A percentile compares a stretch with the other conserved stretches of the same genome.
Conservation (phyloP, 2,113 vertebrate genomes). For the Trematomus loennbergii region DNA sequence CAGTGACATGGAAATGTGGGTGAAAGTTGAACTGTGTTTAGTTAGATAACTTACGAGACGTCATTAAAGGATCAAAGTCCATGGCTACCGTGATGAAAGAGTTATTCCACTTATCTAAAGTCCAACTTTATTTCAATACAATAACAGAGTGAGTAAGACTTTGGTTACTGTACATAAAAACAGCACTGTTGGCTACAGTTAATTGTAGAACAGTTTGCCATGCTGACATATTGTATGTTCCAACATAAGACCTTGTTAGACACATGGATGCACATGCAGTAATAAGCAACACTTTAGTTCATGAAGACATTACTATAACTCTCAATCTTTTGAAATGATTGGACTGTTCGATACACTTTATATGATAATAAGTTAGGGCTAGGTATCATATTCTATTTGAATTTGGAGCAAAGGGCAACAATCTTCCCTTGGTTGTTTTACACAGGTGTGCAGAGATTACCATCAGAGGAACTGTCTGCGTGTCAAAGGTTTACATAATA, state of each 20-base stretch:
- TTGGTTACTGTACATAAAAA: slow-evolving; percentile 24
- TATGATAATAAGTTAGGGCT: background rate
- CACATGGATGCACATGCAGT: background rate
- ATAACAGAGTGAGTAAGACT: slow-evolving; percentile 49
- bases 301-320: background rate
- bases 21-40: slow-evolving; percentile 72
- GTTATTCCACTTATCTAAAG: slow-evolving; percentile 68
- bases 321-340: slow-evolving; percentile 1
- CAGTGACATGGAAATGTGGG: slow-evolving; percentile 54
- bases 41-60: slow-evolving; percentile 64
- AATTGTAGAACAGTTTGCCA: background rate
- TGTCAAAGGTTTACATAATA: slow-evolving; percentile 9
- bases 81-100: slow-evolving; percentile 67
- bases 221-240: background rate
- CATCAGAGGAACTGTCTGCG: background rate
- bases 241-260: background rate
- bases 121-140: slow-evolving; percentile 68
- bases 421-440: background rate
- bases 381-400: slow-evolving; percentile 8
- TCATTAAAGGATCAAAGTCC: slow-evolving; percentile 73
- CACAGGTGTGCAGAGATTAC: background rate
- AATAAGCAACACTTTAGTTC: background rate
- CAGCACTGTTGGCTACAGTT: background rate
- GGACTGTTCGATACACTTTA: background rate
- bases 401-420: slow-evolving; percentile 32